Evolutionary conservation across 2,888 invertebrate genomes (phyloP), one percentile per base, ranked within the genome.

Genomic region (Melikaiella ostensackeni): DNA sequence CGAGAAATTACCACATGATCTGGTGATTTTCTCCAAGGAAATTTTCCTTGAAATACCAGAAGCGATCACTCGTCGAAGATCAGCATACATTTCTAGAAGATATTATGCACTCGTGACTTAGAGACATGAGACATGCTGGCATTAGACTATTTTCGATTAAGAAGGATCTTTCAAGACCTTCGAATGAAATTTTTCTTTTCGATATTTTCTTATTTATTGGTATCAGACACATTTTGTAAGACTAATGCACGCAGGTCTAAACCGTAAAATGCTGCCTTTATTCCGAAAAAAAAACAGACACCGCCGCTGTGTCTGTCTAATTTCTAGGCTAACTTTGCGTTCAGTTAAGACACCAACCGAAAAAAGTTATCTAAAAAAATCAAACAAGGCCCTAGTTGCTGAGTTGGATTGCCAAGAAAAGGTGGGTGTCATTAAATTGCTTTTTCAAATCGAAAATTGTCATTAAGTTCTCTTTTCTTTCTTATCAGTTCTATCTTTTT

Each of bases 261-360:
- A 87, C 86, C 85, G 84, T 88, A 88, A 89, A 89, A 86, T 89
- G 89, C 89, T 89, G 89, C 89, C 89, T 89, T 85, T 89, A 82
- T 89, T 88, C 89, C 89, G 86, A 81, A 74, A 77, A 38, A 38
- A 38, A 38, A 70, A 75, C 79, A 78, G 79, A 79, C 88, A 78
- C 75, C 35, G 46, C 57, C 86, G 88, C 89, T 89, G 89, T 89
- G 89, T 89, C 89, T 89, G 89, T 89, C 89, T 89, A 88, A 89
- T 89, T 84, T 86, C 85, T 87, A 89, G 87, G 89, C 88, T 82
- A 82, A 84, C 81, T 88, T 85, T 84, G 24, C 57, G 84, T 86
- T 86, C 85, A 83, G 82, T 83, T 86, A 85, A 83, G 81, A 85
- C 84, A 86, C 78, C 85, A 84, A 86, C 81, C 79, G 84, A 80